Conservation (phyloP, 2,797 vertebrate genomes). For the Schizopygopsis pylzovi region DNA sequence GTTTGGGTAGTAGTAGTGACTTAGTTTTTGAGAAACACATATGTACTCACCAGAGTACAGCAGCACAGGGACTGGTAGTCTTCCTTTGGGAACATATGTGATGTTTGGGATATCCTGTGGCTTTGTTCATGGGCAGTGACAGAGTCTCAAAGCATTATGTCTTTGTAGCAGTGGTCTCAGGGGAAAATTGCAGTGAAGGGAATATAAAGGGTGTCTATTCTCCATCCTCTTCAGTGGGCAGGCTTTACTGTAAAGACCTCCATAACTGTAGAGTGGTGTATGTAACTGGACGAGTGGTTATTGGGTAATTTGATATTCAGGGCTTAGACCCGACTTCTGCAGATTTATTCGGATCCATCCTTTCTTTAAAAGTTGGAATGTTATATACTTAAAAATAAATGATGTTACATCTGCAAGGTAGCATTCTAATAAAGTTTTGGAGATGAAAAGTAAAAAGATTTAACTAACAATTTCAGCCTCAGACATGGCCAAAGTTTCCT, state of each 20-base stretch:
- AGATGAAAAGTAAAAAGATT: not conserved
- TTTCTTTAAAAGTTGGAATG: not conserved
- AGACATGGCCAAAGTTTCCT: not conserved
- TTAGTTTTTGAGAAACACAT: conserved; percentile 3
- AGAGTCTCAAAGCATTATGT: conserved; percentile 59
- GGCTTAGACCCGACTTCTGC: not conserved
- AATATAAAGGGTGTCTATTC: conserved; percentile 57
- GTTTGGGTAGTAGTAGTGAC: conserved; percentile 13
- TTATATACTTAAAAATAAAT: not conserved
- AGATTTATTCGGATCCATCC: not conserved
- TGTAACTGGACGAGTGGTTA: not conserved
- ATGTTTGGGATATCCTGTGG: conserved; percentile 56
- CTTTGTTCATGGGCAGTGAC: conserved; percentile 54
- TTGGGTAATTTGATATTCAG: not conserved
- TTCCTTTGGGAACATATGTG: conserved; percentile 58
- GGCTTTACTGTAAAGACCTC: not conserved
- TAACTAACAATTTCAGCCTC: not conserved
- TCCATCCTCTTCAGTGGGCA: conserved; percentile 28
- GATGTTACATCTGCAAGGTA: no score
- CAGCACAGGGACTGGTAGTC: conserved; percentile 6
- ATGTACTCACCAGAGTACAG: conserved; percentile 28
- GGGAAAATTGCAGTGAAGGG: conserved; percentile 39
- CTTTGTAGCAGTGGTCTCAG: conserved; percentile 51
- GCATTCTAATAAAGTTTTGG: not conserved
- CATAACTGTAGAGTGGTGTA: not conserved